Percentiles rank a stretch among this genome's conserved stretches.
Evolutionary conservation across 2,888 invertebrate genomes (phyloP).

Genomic region (Eurytoma californica): DNA sequence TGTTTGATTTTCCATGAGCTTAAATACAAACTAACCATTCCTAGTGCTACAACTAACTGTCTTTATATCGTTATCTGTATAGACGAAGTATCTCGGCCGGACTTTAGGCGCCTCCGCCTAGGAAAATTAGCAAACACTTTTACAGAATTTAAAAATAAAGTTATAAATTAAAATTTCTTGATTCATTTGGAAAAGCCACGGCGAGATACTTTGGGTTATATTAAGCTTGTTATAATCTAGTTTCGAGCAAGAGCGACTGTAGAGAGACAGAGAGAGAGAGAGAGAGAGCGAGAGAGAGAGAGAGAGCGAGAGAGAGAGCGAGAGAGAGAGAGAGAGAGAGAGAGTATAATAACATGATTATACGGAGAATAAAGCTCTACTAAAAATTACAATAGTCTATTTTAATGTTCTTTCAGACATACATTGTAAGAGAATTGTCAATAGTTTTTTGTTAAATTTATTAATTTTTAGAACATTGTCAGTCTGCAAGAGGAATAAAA

Average conservation of each 20-base stretch:
- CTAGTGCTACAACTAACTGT: conserved; percentile 37
- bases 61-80: conserved; percentile 19
- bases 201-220: conserved; percentile 36
- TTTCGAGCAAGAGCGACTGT: conserved; percentile 27
- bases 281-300: conserved; percentile 9
- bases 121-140: not conserved
- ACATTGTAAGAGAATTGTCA: too few species aligned
- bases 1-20: conserved; percentile 22
- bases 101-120: not conserved
- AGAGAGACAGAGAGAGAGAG: not conserved
- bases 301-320: not conserved
- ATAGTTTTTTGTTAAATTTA: too few species aligned
- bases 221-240: conserved; percentile 45
- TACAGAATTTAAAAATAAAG: conserved; percentile 26
- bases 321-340: conserved; percentile 3
- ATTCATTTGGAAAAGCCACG: conserved; percentile 5
- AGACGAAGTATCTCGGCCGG: conserved; percentile 30
- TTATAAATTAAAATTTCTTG: conserved; percentile 16
- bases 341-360: not conserved
- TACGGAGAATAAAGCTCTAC: not conserved
- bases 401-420: too few species aligned
- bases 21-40: conserved; percentile 1
- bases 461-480: too few species aligned
- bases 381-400: not conserved
- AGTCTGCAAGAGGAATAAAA: too few species aligned